These are phyloP conservation scores for Notarius lentiginosus DNA, from an alignment of 2,113 vertebrate species.

Conservation along the genomic window DNA sequence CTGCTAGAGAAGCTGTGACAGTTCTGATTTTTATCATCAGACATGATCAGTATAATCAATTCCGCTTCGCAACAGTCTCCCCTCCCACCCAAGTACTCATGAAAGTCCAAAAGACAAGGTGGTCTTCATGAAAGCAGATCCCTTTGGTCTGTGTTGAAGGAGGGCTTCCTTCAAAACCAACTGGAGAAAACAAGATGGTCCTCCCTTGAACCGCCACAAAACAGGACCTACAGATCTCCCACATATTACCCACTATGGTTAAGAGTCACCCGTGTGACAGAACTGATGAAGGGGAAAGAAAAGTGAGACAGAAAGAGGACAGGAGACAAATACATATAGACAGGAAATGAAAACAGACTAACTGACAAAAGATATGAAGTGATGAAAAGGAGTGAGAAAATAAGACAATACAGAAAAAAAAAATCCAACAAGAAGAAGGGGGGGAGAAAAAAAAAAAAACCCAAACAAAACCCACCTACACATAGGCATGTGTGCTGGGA, in stretches of 20 bases:
- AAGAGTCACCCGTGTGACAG: constrained; percentile 1
- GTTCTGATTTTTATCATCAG: not conserved
- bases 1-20: not conserved
- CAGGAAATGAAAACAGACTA: not conserved
- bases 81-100: too few relatives aligned
- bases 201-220: constrained; percentile 16
- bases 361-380: not conserved
- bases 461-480: constrained; percentile 27
- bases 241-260: not conserved
- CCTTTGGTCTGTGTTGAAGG: not conserved
- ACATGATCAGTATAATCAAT: not conserved
- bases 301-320: not conserved
- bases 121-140: constrained; percentile 1
- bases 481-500: constrained; percentile 56
- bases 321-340: not conserved
- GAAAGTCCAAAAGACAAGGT: not conserved
- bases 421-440: constrained; percentile 8
- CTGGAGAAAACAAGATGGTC: not conserved
- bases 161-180: not conserved
- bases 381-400: not conserved
- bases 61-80: not conserved
- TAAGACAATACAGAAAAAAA: constrained; percentile 9
- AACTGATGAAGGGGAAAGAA: not conserved
- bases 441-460: not conserved
- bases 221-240: constrained; percentile 19